These are phyloP conservation scores for Dolichopus griseipennis DNA, from an alignment of 2,888 invertebrate species.

Conservation along the genomic window DNA sequence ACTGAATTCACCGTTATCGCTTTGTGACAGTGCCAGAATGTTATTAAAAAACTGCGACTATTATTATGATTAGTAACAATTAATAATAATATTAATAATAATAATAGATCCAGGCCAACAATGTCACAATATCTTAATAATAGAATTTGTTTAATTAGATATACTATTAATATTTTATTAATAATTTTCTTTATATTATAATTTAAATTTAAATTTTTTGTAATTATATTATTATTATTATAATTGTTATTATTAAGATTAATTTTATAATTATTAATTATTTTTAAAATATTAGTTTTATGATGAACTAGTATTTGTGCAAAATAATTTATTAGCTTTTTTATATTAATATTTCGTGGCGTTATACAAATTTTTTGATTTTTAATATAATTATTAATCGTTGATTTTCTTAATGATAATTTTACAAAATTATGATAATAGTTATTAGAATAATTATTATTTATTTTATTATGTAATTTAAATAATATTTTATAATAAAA, in stretches of 20 bases:
- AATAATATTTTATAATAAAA: neutral
- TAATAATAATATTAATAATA: neutral
- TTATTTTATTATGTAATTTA: neutral
- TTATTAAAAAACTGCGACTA: constrained; percentile 22
- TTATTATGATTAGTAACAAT: neutral
- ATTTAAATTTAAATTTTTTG: neutral
- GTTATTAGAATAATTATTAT: neutral
- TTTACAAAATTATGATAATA: neutral
- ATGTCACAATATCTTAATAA: neutral
- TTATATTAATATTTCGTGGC: no score
- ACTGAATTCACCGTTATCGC: constrained; percentile 29
- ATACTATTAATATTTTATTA: no score
- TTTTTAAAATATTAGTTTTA: no score
- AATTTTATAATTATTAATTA: no score
- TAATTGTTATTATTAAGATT: neutral
- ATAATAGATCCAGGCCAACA: neutral
- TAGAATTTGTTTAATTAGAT: neutral
- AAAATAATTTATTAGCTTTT: no score
- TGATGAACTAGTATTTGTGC: no score
- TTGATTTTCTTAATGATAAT: neutral
- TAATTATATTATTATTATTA: neutral
- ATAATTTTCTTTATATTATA: no score
- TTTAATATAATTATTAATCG: neutral
- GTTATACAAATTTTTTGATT: no score
- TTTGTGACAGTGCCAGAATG: constrained; percentile 45